Evolutionary conservation across 2,113 vertebrate species (phyloP).

Genomic region (Sardina pilchardus): DNA sequence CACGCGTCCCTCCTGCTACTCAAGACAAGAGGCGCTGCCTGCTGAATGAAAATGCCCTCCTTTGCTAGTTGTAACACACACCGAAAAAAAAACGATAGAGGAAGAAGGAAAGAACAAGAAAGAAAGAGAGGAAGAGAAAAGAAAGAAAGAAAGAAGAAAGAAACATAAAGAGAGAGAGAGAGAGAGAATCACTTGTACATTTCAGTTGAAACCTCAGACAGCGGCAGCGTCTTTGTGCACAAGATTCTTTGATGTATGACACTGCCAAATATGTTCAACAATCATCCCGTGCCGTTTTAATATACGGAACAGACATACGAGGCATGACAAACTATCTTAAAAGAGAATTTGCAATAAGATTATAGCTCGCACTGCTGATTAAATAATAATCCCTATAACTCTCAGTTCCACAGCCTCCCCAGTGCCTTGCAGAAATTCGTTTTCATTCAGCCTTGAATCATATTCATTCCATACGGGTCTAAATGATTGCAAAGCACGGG

Average conservation of each 20-base stretch:
- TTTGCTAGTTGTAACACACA: neutral
- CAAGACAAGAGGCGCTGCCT: neutral
- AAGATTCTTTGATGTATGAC: neutral
- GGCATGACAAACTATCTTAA: constrained; percentile 9
- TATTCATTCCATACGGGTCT: neutral
- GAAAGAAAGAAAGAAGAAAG: neutral
- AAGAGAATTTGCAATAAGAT: constrained; percentile 10
- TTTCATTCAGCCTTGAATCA: neutral
- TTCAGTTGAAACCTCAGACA: neutral
- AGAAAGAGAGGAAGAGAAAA: neutral
- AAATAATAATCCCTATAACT: neutral
- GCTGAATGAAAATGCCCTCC: neutral
- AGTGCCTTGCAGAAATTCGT: neutral
- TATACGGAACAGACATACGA: neutral
- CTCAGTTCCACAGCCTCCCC: neutral
- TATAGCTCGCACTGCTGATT: neutral
- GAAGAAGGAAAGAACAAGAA: neutral
- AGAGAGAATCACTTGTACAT: neutral
- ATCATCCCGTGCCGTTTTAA: neutral
- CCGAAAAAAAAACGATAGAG: neutral
- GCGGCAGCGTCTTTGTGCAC: neutral
- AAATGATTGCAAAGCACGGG: neutral
- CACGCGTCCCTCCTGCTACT: neutral
- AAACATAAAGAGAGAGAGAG: constrained; percentile 37
- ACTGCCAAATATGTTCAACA: neutral